Percentiles rank a stretch among this genome's conserved stretches.
Evolutionary conservation across 64 coral and sea anemone species (phyloP).

Genomic region (Actinia equina): DNA sequence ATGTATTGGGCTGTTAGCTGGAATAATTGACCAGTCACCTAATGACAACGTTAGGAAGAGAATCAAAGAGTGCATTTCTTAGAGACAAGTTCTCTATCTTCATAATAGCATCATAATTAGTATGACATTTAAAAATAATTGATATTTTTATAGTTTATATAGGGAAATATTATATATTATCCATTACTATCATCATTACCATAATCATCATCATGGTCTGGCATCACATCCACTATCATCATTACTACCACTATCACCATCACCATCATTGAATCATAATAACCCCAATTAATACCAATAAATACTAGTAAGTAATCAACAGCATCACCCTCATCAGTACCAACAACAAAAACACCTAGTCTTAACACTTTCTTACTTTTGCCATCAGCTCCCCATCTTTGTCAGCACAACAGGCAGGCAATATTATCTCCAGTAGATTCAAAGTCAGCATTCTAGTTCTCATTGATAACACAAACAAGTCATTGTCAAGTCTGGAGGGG

Average conservation of each 20-base stretch:
- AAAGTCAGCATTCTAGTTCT: conserved; percentile 77
- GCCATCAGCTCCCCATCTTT: conserved; percentile 43
- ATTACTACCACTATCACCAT: background rate
- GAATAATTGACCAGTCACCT: conserved; percentile 63
- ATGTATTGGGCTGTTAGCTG: conserved; percentile 73
- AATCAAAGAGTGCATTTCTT: background rate
- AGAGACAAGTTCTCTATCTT: too few species aligned
- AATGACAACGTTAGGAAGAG: background rate
- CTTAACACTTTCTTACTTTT: conserved; percentile 21
- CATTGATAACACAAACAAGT: conserved; percentile 34
- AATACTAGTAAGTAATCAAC: too few species aligned
- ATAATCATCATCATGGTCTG: too few species aligned
- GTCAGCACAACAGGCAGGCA: conserved; percentile 56
- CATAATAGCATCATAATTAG: too few species aligned
- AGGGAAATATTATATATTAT: too few species aligned
- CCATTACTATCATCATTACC: too few species aligned
- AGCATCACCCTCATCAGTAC: too few species aligned
- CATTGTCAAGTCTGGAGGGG: conserved; percentile 20
- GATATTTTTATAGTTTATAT: too few species aligned
- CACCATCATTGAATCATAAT: too few species aligned
- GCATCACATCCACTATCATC: too few species aligned
- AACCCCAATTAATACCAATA: too few species aligned
- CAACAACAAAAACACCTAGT: background rate
- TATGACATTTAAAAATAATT: too few species aligned
- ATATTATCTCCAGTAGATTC: conserved; percentile 53